These are phyloP conservation scores for Nibea albiflora DNA, from an alignment of 2,113 vertebrate species.

Conservation along the genomic window DNA sequence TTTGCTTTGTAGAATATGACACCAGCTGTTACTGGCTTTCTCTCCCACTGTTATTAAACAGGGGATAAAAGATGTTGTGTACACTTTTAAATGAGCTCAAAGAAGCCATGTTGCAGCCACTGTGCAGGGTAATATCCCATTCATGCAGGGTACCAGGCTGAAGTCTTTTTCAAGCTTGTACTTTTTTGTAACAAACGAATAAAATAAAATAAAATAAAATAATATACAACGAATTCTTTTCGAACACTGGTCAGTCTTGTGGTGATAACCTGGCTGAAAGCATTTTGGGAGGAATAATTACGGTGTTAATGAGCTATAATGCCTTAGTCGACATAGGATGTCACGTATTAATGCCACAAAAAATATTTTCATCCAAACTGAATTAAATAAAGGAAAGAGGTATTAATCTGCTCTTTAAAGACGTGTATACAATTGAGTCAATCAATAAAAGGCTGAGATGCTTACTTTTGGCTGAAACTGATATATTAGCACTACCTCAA, in stretches of 20 bases:
- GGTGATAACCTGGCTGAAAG: slow-evolving; percentile 4
- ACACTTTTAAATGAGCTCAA: slow-evolving; percentile 48
- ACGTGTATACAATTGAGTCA: not conserved
- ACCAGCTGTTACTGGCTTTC: slow-evolving; percentile 47
- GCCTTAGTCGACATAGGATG: not conserved
- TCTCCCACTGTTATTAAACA: slow-evolving; percentile 52
- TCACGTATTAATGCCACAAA: not conserved
- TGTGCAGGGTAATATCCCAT: slow-evolving; percentile 34
- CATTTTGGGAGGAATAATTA: slow-evolving; percentile 1
- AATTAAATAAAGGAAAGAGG: not conserved
- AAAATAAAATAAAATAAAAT: slow-evolving; percentile 1
- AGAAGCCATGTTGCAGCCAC: slow-evolving; percentile 49
- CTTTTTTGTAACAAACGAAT: slow-evolving; percentile 26
- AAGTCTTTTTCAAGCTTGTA: slow-evolving; percentile 9
- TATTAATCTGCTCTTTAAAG: not conserved
- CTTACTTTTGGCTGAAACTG: not conserved
- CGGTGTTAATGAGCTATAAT: not conserved
- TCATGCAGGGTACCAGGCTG: slow-evolving; percentile 17
- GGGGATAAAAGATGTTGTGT: slow-evolving; percentile 49
- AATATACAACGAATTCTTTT: not conserved
- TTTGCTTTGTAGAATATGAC: slow-evolving; percentile 42
- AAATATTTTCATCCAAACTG: not conserved
- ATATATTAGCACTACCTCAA: not conserved
- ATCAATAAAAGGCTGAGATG: not conserved
- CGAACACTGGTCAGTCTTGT: not conserved